Conservation (phyloP, 2,797 vertebrate genomes). For the Lophius americanus region DNA sequence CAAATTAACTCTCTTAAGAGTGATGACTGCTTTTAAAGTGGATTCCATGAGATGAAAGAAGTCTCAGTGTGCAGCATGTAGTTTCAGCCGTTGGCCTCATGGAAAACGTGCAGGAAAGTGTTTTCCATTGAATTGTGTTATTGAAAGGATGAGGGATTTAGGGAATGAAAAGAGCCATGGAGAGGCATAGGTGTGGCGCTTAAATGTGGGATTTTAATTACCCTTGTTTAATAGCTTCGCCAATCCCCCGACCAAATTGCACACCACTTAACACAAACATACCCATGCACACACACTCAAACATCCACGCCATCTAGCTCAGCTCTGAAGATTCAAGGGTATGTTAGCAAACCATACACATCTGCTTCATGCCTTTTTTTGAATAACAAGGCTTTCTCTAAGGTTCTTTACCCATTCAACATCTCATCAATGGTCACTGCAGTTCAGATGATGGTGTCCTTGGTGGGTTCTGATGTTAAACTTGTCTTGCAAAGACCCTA, state of each 20-base stretch:
- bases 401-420: slow-evolving; percentile 24
- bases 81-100: slow-evolving; percentile 49
- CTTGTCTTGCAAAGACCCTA: no score
- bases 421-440: slow-evolving; percentile 15
- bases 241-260: slow-evolving; percentile 43
- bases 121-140: slow-evolving; percentile 51
- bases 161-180: slow-evolving; percentile 58
- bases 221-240: slow-evolving; percentile 59
- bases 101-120: slow-evolving; percentile 53
- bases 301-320: not conserved
- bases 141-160: slow-evolving; percentile 37
- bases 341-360: slow-evolving; percentile 29
- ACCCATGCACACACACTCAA: not conserved
- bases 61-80: slow-evolving; percentile 9
- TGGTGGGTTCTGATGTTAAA: no score
- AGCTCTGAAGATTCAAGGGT: not conserved
- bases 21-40: slow-evolving; percentile 33
- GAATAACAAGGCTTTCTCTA: slow-evolving; percentile 30
- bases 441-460: slow-evolving; percentile 13
- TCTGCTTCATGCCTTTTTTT: slow-evolving; percentile 33
- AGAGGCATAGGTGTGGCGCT: slow-evolving; percentile 54
- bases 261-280: slow-evolving; percentile 44
- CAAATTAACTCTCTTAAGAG: slow-evolving; percentile 30
- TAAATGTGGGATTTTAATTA: slow-evolving; percentile 59
- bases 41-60: slow-evolving; percentile 19